These are phyloP conservation scores for Clamator glandarius DNA, from an alignment of 2,797 vertebrate genomes.

Conservation along the genomic window DNA sequence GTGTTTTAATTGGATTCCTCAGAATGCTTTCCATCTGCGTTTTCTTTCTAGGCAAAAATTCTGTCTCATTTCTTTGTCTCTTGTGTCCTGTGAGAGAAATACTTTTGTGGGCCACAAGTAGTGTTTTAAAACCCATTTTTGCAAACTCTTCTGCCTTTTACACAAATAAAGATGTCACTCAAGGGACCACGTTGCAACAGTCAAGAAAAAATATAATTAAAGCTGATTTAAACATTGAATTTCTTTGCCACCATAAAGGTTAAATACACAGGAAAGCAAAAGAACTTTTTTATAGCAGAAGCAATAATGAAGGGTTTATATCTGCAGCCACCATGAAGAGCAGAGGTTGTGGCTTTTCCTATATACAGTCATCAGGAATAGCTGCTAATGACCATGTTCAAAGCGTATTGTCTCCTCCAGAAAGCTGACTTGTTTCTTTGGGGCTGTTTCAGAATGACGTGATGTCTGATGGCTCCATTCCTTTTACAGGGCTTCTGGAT, in stretches of 20 bases:
- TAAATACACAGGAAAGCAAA: slow-evolving; percentile 12
- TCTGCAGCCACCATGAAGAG: background rate
- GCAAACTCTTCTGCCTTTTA: slow-evolving; percentile 9
- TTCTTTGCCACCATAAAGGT: slow-evolving; percentile 35
- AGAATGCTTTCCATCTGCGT: background rate
- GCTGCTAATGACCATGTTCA: slow-evolving; percentile 28
- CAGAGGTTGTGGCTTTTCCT: slow-evolving; percentile 37
- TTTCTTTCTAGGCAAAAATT: background rate
- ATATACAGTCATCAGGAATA: slow-evolving; percentile 36
- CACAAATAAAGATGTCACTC: background rate
- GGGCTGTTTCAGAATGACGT: background rate
- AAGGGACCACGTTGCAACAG: background rate
- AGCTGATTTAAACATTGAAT: slow-evolving; percentile 25
- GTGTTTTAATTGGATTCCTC: background rate
- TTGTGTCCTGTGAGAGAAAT: background rate
- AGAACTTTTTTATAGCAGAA: slow-evolving; percentile 1
- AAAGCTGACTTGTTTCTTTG: background rate
- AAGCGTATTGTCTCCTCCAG: background rate
- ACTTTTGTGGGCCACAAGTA: background rate
- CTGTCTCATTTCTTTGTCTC: background rate
- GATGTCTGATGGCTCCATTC: background rate
- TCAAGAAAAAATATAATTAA: slow-evolving; percentile 29
- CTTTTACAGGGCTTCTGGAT: slow-evolving; percentile 3
- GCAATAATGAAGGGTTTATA: slow-evolving; percentile 48
- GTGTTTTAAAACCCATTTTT: slow-evolving; percentile 13